Evolutionary conservation across 2,113 vertebrate species (phyloP).

Genomic region (Campylomormyrus tamandua): DNA sequence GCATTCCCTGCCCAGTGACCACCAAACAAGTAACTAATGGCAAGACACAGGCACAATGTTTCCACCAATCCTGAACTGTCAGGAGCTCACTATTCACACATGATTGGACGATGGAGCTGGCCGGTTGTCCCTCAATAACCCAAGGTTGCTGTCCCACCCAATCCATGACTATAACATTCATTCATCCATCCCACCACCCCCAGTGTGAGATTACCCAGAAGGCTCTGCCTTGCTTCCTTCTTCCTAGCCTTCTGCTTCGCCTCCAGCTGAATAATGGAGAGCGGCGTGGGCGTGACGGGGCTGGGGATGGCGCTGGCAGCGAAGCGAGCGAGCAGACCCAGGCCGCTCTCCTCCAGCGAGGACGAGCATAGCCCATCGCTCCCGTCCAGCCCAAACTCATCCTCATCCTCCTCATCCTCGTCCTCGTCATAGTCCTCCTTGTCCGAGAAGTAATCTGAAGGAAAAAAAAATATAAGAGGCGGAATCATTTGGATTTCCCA

Average conservation of each 20-base stretch:
- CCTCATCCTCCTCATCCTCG: slow-evolving; percentile 56
- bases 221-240: slow-evolving; percentile 77
- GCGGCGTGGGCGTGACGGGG: slow-evolving; percentile 64
- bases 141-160: background rate
- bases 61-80: background rate
- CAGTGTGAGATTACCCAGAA: slow-evolving; percentile 66
- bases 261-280: slow-evolving; percentile 76
- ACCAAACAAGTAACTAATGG: background rate
- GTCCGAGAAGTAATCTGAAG: slow-evolving; percentile 75
- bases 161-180: background rate
- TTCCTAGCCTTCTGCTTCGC: slow-evolving; percentile 80
- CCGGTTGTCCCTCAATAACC: slow-evolving; percentile 8
- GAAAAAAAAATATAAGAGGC: slow-evolving; percentile 33
- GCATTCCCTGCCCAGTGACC: background rate
- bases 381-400: slow-evolving; percentile 57
- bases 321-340: slow-evolving; percentile 86
- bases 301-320: slow-evolving; percentile 81
- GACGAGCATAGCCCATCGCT: slow-evolving; percentile 60
- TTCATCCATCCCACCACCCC: background rate
- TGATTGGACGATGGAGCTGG: background rate
- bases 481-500: slow-evolving; percentile 2
- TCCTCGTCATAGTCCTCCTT: slow-evolving; percentile 52
- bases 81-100: background rate
- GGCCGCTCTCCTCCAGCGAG: slow-evolving; percentile 80
- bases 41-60: background rate